Base-by-base conservation (phyloP, 2,113 vertebrate species). In the Anguilla rostrata region DNA sequence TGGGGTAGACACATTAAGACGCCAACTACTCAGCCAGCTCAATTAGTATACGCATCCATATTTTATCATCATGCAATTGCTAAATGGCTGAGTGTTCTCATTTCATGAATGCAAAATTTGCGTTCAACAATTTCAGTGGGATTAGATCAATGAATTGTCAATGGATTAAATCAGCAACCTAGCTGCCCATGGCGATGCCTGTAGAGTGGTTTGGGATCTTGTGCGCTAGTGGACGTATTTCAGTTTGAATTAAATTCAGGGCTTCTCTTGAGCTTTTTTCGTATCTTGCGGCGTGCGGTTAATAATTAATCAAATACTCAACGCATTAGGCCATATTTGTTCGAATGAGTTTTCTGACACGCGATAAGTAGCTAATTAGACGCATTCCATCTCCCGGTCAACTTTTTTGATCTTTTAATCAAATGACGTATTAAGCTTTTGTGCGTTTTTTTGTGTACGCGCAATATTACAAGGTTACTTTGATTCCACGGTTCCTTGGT, bases 311-410 rank as follows among this genome's bases (percentile, higher is more conserved):
- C 80, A 81, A 84, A 84, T 66, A 60, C 63, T 79, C 86, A 20
- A 57, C 79, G 80, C 82, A 86, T 75, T 86, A 84, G 57, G 81
- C 22, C 71, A 53, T 66, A 83, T n/a, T 63, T 78, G 82, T 85
- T 89, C 78, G 84, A 14, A 46, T 29, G 12, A 39, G 29, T 83
- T 85, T 90, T 86, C 87, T 90, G 85, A 91, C 81, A 75, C 34
- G 57, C 22, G 14, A 46, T 53, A 43, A 85, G 88, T 88, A 87
- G 84, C 56, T 29, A 78, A 90, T n/a, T n/a, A n/a, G n/a, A 83
- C 81, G 60, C 39, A 87, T 39, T 85, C 63, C 15, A 85, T 87
- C 46, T 83, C 78, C 53, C 39, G 57, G 78, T 84, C 83, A n/a
- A n/a, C n/a, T n/a, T n/a, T n/a, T n/a, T n/a, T n/a, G n/a, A n/a